Evolutionary conservation across 2,113 vertebrate genomes (phyloP).

Genomic region (Blennius ocellaris): DNA sequence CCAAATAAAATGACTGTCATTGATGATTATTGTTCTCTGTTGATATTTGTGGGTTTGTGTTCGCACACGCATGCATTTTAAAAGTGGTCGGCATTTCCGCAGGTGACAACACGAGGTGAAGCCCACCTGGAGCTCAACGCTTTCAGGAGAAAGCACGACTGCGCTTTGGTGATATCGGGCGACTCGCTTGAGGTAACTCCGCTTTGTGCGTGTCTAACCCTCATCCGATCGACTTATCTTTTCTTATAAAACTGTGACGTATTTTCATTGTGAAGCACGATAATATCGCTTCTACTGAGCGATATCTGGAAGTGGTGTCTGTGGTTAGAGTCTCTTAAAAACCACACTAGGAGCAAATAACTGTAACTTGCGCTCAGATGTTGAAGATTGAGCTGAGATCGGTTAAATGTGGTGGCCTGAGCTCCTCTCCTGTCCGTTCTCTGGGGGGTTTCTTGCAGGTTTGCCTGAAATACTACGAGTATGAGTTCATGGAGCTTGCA

Average conservation of each 20-base stretch:
- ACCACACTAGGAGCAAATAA: conserved; percentile 31
- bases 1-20: not conserved
- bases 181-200: conserved; percentile 92
- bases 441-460: conserved; percentile 80
- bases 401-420: not conserved
- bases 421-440: not conserved
- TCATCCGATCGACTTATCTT: conserved; percentile 32
- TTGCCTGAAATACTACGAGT: conserved; percentile 97
- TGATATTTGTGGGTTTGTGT: not conserved
- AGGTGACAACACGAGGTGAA: conserved; percentile 96
- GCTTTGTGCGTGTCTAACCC: conserved; percentile 3
- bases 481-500: conserved; percentile 97
- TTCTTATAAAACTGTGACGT: conserved; percentile 41
- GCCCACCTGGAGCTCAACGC: conserved; percentile 97
- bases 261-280: conserved; percentile 36
- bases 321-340: conserved; percentile 55
- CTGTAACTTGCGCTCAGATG: conserved; percentile 33
- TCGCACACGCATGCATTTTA: conserved; percentile 18
- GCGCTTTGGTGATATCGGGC: conserved; percentile 95
- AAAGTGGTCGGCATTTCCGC: conserved; percentile 27
- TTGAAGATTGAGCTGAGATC: conserved; percentile 20
- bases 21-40: conserved; percentile 12
- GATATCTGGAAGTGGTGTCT: conserved; percentile 60
- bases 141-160: conserved; percentile 97
- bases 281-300: conserved; percentile 25